Base-by-base conservation (phyloP, 1,140 invertebrate genomes). In the Drosophila orena region DNA sequence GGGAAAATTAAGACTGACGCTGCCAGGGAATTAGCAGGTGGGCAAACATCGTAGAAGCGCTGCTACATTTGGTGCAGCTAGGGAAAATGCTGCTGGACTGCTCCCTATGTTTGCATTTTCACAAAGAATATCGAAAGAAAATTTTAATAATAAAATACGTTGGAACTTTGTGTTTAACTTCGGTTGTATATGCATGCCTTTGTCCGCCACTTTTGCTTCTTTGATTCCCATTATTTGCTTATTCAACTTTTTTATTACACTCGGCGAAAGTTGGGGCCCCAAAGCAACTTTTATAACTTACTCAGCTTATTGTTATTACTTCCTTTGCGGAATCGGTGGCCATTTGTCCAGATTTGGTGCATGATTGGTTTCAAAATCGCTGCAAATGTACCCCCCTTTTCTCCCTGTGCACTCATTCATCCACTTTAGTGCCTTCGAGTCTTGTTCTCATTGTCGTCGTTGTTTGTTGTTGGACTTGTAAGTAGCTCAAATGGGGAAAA, bases 371-470 rank as follows among this genome's bases (percentile, higher is more conserved):
- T 30, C 7, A 10, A 30, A 30, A 8, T 17, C 1, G 17, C 5
- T 30, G 10, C 7, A 10, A 10, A 8, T 30, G 8, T 7, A 10
- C 30, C 8, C 30, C 37, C 37, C 37, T 44, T 44, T 12, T 44
- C 22, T 38, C 11, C 17, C n/a, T 20, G 50, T 59, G 35, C 55
- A 58, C 30, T 75, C 47, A 42, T 43, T 57, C 71, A 56, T 38
- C 66, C 54, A 27, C 49, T 46, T 55, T 62, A 56, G 52, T 75
- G 61, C 43, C 54, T 34, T 46, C 66, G 73, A 68, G 54, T 71
- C 30, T 74, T 44, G 58, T 69, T 62, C 59, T 42, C 64, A 66
- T 59, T 66, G 76, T 81, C 73, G 60, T 79, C 60, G 59, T 61
- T 56, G 47, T 53, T 64, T 74, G 35, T 74, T 73, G 49, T 56